Conservation (phyloP, 2,113 vertebrate species). For the Riparia riparia region DNA sequence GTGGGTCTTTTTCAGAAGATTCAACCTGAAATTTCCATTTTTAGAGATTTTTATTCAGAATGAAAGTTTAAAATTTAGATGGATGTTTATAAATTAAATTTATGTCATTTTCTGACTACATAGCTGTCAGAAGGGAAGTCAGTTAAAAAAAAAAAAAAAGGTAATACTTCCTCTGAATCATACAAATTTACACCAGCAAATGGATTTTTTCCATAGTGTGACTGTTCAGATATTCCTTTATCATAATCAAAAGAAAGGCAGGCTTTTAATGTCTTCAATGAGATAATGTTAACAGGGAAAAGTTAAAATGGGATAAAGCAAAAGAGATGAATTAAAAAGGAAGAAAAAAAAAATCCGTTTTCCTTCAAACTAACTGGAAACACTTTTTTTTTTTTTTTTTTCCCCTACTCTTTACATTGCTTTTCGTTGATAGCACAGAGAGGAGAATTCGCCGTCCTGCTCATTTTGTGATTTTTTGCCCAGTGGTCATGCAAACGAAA, state of each 20-base stretch:
- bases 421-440: not conserved
- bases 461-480: not conserved
- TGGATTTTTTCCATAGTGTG: not conserved
- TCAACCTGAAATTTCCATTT: not conserved
- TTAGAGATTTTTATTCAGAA: not conserved
- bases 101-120: not conserved
- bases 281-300: not conserved
- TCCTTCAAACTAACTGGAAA: not conserved
- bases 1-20: not conserved
- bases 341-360: not conserved
- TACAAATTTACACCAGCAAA: not conserved
- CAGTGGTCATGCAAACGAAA: rapidly evolving
- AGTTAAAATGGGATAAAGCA: not conserved
- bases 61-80: not conserved
- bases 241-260: not conserved
- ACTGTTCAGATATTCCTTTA: not conserved
- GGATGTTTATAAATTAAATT: not conserved
- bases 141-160: not conserved
- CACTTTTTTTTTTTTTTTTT: not conserved
- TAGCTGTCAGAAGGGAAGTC: not conserved
- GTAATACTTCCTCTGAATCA: not conserved
- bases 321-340: not conserved
- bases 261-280: not conserved
- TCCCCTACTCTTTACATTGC: rapidly evolving
- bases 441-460: not conserved